Base-by-base conservation (phyloP, 2,888 invertebrate genomes). In the Chrysomela aeneicollis region DNA sequence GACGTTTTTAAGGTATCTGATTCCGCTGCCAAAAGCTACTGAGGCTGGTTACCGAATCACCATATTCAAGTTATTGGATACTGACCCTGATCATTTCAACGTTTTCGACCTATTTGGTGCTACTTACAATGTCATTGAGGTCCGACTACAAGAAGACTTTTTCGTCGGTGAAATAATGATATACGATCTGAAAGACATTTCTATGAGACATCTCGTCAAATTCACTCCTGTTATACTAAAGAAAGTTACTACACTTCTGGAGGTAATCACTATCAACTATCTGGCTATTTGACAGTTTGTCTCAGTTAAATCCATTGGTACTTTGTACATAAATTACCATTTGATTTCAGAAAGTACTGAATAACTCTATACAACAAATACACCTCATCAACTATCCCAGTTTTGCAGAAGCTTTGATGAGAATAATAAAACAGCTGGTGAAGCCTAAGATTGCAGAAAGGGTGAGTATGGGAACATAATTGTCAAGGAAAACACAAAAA, bases 21-120 rank as follows among this genome's bases (percentile, higher is more conserved):
- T 84, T 0, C 84, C 85, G 1, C 74, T 86, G 0, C 85, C 86
- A n/a, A 84, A 84, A 65, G 58, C 85, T 9, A 82, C 80, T 49
- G 81, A 83, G 0, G 84, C 85, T 46, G 78, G 80, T 8, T 80
- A 84, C 5, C 78, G 86, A 52, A 82, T 86, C 0, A 81, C 81
- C 77, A 73, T 86, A 1, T 82, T 84, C 0, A 80, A 85, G 70
- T 68, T 85, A 0, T 61, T 66, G 9, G 69, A 73, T 17, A 53
- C 54, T 6, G 64, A 69, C 50, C 66, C 70, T 1, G 67, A 69
- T 26, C 75, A 76, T 8, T 84, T 84, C 60, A 77, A 78, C 0
- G 69, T 77, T 0, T 81, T 83, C 59, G 68, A 77, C 6, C 74
- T 84, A 12, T 79, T 84, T 26, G 80, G 81, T 22, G 83, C 83